A percentile compares a stretch with the other conserved stretches of the same genome.
phyloP scores from a whole-genome alignment of 2,797 vertebrate genomes.

The Falco biarmicus region DNA sequence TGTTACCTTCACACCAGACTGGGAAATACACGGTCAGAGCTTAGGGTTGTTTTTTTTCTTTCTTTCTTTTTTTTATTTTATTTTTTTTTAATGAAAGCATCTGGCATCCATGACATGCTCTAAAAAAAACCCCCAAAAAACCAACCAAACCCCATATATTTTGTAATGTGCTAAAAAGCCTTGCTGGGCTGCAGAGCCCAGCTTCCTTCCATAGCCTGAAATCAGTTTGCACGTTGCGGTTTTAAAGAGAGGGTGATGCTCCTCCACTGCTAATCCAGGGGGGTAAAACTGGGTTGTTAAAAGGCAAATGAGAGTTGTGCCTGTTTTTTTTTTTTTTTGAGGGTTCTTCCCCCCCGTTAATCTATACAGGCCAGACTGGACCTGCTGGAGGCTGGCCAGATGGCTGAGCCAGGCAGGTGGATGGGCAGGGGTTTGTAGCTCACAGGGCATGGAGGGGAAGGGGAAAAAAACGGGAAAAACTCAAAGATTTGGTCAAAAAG shows the following conservation, averaged over 20 bases:
- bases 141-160: neutral
- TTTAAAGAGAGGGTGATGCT: neutral
- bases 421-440: neutral
- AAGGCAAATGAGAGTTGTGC: neutral
- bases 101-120: slow-evolving; percentile 11
- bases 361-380: neutral
- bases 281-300: neutral
- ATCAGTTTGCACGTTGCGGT: neutral
- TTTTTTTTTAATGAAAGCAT: slow-evolving; percentile 25
- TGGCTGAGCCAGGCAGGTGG: neutral
- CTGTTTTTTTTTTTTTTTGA: neutral
- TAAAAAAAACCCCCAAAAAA: neutral
- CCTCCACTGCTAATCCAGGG: neutral
- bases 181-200: neutral
- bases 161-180: slow-evolving; percentile 35
- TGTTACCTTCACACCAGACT: slow-evolving; percentile 59
- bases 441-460: neutral
- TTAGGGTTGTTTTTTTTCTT: neutral
- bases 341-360: neutral
- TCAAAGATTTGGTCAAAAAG: neutral
- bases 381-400: neutral
- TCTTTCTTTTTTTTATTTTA: no score
- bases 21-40: slow-evolving; percentile 54
- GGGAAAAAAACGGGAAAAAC: neutral
- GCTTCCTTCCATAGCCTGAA: neutral